Evolutionary conservation across 2,113 vertebrate species (phyloP), one percentile per base, ranked within the genome.

Genomic region (Microcebus lehilahytsara): DNA sequence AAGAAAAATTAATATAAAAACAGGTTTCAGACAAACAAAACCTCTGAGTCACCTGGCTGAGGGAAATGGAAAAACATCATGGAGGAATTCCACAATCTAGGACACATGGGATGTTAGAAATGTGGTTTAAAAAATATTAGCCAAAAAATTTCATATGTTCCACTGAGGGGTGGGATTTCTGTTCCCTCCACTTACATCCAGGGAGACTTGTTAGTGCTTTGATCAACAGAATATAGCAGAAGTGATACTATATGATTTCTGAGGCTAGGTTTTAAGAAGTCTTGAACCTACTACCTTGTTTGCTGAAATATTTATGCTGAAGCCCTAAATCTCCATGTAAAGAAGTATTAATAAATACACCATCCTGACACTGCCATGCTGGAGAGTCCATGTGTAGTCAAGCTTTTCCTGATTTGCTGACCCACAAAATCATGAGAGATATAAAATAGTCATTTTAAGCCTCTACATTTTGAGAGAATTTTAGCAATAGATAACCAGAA

Each of bases 1-100:
- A 5, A 58, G 37, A 91, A 71, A 93, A 93, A 86, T 86, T 71
- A 90, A 58, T 71, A 81, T 58, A 83, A 95, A 72, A 96, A 78
- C 46, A 80, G 4, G 74, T 87, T 93, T 67, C 5, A 56, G 66
- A 64, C 25, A 89, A 85, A 91, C 23, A 71, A 92, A 92, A 77
- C 30, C 22, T 86, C 40, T 71, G 49, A 91, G 62, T 62, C 71
- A 67, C 40, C 78, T 86, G 32, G 7, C 64, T 72, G 11, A 97
- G 71, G 71, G 42, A 97, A 85, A 89, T 34, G 46, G 23, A 49
- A 80, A 77, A 40, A n/a, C 20, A 87, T 58, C 20, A 20, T 85
- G 7, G 60, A 58, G 51, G 49, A 34, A 85, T 88, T 86, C 58
- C 62, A 78, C 22, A 95, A 67, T 81, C 37, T 40, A 85, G 60